These are phyloP conservation scores for Kryptolebias ocellatus DNA, from an alignment of 2,797 vertebrate species.

Conservation along the genomic window DNA sequence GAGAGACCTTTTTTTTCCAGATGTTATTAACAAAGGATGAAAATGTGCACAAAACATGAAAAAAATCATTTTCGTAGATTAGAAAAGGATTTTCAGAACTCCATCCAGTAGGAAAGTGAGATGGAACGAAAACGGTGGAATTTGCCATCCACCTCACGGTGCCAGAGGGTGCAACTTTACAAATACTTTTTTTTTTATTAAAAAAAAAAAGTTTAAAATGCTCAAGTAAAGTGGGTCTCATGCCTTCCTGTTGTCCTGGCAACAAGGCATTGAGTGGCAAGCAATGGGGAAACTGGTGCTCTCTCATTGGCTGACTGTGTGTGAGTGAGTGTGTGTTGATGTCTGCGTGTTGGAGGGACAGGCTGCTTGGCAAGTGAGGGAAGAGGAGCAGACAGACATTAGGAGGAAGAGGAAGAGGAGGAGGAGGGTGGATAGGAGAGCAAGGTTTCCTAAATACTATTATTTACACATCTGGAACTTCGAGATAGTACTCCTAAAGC, in stretches of 20 bases:
- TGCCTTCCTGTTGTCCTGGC: constrained; percentile 85
- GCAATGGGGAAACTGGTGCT: constrained; percentile 82
- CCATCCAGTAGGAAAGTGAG: constrained; percentile 14
- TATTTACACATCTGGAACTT: constrained; percentile 50
- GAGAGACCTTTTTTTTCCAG: background rate
- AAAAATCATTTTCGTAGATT: constrained; percentile 11
- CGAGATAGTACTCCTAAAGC: constrained; percentile 62
- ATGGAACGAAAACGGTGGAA: too few species aligned
- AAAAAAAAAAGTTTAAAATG: constrained; percentile 73
- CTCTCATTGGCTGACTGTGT: constrained; percentile 80
- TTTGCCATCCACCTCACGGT: constrained; percentile 24
- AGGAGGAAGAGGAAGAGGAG: constrained; percentile 43
- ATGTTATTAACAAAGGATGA: background rate
- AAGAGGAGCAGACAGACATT: constrained; percentile 75
- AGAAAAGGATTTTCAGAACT: constrained; percentile 36
- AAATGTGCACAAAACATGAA: background rate
- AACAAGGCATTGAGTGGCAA: constrained; percentile 86
- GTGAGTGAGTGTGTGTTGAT: constrained; percentile 35
- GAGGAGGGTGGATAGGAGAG: constrained; percentile 44
- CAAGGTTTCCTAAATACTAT: constrained; percentile 66
- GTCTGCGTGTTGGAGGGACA: constrained; percentile 68
- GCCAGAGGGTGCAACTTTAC: constrained; percentile 48
- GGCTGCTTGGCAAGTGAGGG: constrained; percentile 70
- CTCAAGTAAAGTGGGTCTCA: constrained; percentile 82
- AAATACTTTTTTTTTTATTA: constrained; percentile 61